phyloP scores from a whole-genome alignment of 2,888 invertebrate genomes.

The Scaptomyza tumidula region DNA sequence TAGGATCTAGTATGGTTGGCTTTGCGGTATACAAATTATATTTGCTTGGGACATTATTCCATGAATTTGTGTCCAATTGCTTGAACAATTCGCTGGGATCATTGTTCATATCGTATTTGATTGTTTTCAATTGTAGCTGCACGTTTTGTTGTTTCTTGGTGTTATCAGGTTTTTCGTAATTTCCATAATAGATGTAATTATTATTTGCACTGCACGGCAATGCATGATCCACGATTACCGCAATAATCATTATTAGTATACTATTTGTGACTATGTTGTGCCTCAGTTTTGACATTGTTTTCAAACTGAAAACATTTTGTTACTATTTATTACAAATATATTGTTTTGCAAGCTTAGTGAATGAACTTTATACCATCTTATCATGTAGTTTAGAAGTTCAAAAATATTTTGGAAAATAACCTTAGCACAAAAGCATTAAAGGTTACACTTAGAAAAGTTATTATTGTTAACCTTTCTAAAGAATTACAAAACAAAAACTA shows the following conservation, averaged over 20 bases:
- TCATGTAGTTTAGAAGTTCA: no score
- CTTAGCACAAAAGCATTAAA: no score
- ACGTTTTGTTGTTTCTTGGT: background rate
- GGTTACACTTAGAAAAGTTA: no score
- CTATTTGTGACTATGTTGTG: slow-evolving; percentile 22
- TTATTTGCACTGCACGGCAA: slow-evolving; percentile 3
- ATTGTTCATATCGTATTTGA: background rate
- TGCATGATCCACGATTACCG: slow-evolving; percentile 19
- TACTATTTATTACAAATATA: no score
- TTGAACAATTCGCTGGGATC: slow-evolving; percentile 23
- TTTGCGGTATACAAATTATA: background rate
- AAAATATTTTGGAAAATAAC: no score
- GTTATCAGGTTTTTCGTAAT: background rate
- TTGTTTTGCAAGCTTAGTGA: no score
- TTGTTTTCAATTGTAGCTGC: background rate
- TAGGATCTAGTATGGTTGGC: background rate
- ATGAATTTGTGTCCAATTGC: slow-evolving; percentile 22
- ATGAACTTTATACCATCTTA: no score
- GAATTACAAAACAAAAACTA: no score
- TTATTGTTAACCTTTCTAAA: no score
- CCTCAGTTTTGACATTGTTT: slow-evolving; percentile 62
- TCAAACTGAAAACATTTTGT: slow-evolving; percentile 32
- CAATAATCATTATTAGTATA: slow-evolving; percentile 35
- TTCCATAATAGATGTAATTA: slow-evolving; percentile 5
- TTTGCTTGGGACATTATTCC: background rate